Evolutionary conservation across 1,140 invertebrate species (phyloP), one percentile per base, ranked within the genome.

Genomic region (Lepidurus arcticus): DNA sequence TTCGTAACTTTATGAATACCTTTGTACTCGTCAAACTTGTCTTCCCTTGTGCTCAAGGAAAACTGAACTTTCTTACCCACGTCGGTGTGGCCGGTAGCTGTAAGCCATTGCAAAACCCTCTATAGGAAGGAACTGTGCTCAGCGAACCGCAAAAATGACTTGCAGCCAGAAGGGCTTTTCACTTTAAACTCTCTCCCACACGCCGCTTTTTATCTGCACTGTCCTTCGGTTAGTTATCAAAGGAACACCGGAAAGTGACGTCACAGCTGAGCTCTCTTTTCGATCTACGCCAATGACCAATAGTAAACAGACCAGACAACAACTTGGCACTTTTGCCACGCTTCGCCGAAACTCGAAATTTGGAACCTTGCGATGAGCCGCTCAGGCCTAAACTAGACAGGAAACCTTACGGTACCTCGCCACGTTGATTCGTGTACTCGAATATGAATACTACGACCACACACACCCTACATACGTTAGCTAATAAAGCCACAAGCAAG

Each of bases 11-110:
- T 34, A 34, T 3, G 34, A 34, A 34, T 34, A 34, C 2, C 34
- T 34, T 34, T 34, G 2, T 47, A 47, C 45, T 10, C 45, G 45
- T 47, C 45, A 65, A 13, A 16, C 53, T 65, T 65, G 13, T 65
- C 8, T 65, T 65, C 53, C 1, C 53, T 65, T 65, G 53, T 21
- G 53, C 53, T 65, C 9, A n/a, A 16, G 53, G 16, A 65, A 65
- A 13, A 65, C 53, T 65, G 45, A 65, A 65, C 16, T 65, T 65
- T 65, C 53, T 65, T 65, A 65, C 53, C 53, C 53, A 65, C 53
- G 53, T n/a, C 53, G 53, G 53, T 65, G 53, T 65, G 53, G 53
- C 53, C 53, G 53, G 53, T 65, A 21, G 53, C 53, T 65, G 21
- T 65, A 65, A 13, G 53, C 16, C 53, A 65, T 65, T 65, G 53